Base-by-base conservation (phyloP, 35 echinoderm and acorn worm species). In the Anneissia japonica region DNA sequence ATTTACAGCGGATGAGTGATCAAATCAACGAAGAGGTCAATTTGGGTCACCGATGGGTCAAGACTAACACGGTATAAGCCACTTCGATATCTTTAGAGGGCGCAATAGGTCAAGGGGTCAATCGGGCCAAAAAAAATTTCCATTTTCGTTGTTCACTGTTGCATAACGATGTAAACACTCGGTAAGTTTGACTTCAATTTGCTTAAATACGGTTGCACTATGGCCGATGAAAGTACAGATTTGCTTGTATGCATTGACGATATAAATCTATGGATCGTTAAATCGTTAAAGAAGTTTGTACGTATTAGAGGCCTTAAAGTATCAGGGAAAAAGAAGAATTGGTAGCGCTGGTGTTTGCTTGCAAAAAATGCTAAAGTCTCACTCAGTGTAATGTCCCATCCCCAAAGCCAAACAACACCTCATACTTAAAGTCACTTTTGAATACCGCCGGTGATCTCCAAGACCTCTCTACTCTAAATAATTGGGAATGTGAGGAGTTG, bases 241-340 rank as follows among this genome's bases (percentile, higher is more conserved):
- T n/a, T n/a, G n/a, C n/a, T n/a, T n/a, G 10, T 84, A 84, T 85
- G 37, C 7, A 90, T 39, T 33, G 82, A 90, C 38, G 81, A 89
- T 0, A 86, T 81, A 34, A 75, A 77, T 32, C 73, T 90, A 0
- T 90, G 88, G 81, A 90, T 74, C 31, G 88, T 90, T 31, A 46
- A 85, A 40, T 43, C 74, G 10, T 74, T 85, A 0, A 41, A 90
- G 40, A 79, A 89, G 46, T 89, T 89, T 83, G 16, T 83, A 23
- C 39, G 64, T 32, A 90, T 46, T 0, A 0, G 88, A 43, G 81
- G 81, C 0, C 74, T 90, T 34, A 84, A 90, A 90, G 40, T 46
- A 31, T 46, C 81, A 12, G 30, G 45, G 1, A 31, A 46, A 84
- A 84, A 38, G 56, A 84, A 10, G 88, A 90, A 32, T 40, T 89